Conservation (phyloP, 2,113 vertebrate genomes). For the Bufo bufo region DNA sequence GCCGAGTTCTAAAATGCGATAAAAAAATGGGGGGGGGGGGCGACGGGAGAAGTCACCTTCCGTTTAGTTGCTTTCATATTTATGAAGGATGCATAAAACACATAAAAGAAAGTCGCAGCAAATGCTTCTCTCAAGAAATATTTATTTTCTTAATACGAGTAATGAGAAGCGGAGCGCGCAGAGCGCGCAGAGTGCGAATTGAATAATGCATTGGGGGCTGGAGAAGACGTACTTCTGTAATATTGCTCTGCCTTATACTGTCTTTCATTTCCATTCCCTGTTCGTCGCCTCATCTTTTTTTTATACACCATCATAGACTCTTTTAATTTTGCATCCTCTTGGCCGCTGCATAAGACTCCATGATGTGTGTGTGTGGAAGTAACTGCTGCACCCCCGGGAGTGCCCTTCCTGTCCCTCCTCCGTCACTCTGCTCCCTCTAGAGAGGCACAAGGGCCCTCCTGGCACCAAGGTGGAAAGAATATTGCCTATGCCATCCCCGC, state of each 20-base stretch:
- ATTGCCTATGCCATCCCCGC: not conserved
- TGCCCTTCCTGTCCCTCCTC: constrained; percentile 64
- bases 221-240: constrained; percentile 32
- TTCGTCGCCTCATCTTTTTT: not conserved
- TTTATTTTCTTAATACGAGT: constrained; percentile 43
- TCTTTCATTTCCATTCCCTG: constrained; percentile 17
- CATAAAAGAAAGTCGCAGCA: constrained; percentile 26
- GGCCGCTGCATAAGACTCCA: not conserved
- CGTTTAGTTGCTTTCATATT: constrained; percentile 32
- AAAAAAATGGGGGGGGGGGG: not conserved
- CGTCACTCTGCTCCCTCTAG: constrained; percentile 62
- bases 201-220: constrained; percentile 23
- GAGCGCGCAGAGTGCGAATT: not conserved
- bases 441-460: constrained; percentile 27
- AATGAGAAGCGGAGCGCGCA: constrained; percentile 6
- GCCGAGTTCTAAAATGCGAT: constrained; percentile 24
- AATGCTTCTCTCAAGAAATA: constrained; percentile 4
- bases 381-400: constrained; percentile 51
- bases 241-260: constrained; percentile 7
- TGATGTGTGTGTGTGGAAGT: constrained; percentile 35
- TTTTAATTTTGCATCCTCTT: not conserved
- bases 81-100: constrained; percentile 25
- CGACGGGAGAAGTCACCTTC: not conserved
- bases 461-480: constrained; percentile 20
- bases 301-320: not conserved